Percentiles rank a stretch among this genome's conserved stretches.
Conservation (phyloP, 2,888 invertebrate species). For the Cantharis rufa region DNA sequence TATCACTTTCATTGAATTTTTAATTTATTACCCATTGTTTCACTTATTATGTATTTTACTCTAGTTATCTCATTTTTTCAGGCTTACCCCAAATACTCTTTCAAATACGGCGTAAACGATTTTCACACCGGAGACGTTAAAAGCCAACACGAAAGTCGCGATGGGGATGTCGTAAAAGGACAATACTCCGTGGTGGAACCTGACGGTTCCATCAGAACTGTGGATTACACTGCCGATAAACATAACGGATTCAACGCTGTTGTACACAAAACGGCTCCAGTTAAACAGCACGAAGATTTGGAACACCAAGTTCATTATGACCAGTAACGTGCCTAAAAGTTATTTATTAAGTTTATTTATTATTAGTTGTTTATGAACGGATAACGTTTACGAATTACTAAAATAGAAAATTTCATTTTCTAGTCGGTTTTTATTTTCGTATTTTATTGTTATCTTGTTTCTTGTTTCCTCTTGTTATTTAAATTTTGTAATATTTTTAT, state of each 20-base stretch:
- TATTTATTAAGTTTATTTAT: background rate
- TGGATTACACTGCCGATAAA: slow-evolving; percentile 53
- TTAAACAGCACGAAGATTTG: slow-evolving; percentile 30
- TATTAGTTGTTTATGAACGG: background rate
- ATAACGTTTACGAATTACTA: background rate
- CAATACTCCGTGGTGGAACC: slow-evolving; percentile 53
- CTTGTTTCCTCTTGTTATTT: background rate
- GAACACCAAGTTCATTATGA: background rate
- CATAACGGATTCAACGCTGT: slow-evolving; percentile 53
- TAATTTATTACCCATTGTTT: background rate
- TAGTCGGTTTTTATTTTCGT: background rate
- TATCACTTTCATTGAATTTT: background rate
- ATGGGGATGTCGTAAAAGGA: slow-evolving; percentile 53
- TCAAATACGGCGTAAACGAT: slow-evolving; percentile 53
- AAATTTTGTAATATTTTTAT: background rate
- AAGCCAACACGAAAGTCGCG: slow-evolving; percentile 50
- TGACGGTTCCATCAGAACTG: slow-evolving; percentile 52
- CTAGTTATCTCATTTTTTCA: slow-evolving; percentile 32
- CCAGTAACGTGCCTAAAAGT: background rate
- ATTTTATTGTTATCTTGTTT: background rate
- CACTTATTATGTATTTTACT: background rate
- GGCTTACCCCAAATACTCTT: slow-evolving; percentile 51
- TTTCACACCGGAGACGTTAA: slow-evolving; percentile 53
- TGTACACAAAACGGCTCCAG: slow-evolving; percentile 43
- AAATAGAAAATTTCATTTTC: background rate